Percentiles rank a stretch among this genome's conserved stretches.
Conservation (phyloP, 1,140 invertebrate species). For the Tetranychus urticae region DNA sequence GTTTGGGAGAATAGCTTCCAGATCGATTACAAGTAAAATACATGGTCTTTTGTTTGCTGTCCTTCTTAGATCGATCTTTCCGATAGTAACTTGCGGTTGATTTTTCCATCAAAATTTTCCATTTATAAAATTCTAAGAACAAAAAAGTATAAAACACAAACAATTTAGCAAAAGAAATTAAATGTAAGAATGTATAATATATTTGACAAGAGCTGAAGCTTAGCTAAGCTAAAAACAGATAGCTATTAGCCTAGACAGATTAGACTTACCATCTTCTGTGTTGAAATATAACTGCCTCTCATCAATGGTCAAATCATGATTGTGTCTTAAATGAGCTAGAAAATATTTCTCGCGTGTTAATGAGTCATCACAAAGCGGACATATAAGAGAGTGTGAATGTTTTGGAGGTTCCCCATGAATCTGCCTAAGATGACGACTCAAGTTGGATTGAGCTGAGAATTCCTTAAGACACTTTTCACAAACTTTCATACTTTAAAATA, state of each 20-base stretch:
- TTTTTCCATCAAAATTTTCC: background rate
- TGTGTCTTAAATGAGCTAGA: background rate
- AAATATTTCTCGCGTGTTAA: background rate
- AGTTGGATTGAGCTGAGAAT: background rate
- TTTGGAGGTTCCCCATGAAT: background rate
- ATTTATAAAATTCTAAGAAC: background rate
- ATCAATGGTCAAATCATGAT: background rate
- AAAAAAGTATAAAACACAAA: background rate
- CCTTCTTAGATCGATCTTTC: background rate
- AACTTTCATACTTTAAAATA: background rate
- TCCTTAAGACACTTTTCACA: background rate
- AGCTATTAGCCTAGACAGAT: background rate
- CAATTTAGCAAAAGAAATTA: too few relatives aligned
- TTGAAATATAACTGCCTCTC: background rate
- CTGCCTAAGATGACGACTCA: background rate
- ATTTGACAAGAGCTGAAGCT: too few relatives aligned
- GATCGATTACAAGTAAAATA: background rate
- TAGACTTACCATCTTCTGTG: background rate
- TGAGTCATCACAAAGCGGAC: background rate
- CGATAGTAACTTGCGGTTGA: background rate
- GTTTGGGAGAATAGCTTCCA: background rate
- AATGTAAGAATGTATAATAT: too few relatives aligned
- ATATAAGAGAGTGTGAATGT: background rate
- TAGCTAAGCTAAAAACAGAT: too few relatives aligned
- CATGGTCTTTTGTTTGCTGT: background rate